phyloP scores from a whole-genome alignment of 2,113 vertebrate genomes.

The Chrysochloris asiatica region DNA sequence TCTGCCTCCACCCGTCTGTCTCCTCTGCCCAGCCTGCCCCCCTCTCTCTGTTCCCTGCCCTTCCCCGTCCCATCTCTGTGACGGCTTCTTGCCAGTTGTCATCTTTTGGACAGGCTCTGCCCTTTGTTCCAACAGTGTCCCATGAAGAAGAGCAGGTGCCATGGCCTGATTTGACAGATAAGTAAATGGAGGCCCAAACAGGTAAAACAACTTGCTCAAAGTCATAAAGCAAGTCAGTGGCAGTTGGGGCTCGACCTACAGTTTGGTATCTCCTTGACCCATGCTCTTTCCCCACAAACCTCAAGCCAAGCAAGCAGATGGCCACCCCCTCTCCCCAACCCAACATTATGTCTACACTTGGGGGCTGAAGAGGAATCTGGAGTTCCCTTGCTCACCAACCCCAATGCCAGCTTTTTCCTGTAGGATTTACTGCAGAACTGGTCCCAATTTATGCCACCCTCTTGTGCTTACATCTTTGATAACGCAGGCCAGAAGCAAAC shows the following conservation, averaged over 20 bases:
- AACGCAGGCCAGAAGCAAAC: neutral
- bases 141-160: rapidly evolving
- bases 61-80: rapidly evolving
- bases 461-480: rapidly evolving
- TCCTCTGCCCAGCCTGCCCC: too few relatives aligned
- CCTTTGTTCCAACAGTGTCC: neutral
- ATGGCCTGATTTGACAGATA: neutral
- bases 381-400: rapidly evolving
- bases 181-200: neutral
- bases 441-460: neutral
- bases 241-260: neutral
- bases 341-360: rapidly evolving
- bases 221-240: neutral
- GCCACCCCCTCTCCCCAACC: rapidly evolving
- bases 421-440: neutral
- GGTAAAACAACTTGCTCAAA: neutral
- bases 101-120: neutral
- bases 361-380: neutral
- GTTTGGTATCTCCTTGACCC: neutral
- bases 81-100: rapidly evolving
- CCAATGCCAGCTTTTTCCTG: neutral
- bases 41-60: neutral
- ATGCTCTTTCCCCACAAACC: neutral
- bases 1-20: neutral
- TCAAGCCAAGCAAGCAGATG: neutral